Evolutionary conservation across 2,797 vertebrate genomes (phyloP).

Genomic region (Pangasius macronema): DNA sequence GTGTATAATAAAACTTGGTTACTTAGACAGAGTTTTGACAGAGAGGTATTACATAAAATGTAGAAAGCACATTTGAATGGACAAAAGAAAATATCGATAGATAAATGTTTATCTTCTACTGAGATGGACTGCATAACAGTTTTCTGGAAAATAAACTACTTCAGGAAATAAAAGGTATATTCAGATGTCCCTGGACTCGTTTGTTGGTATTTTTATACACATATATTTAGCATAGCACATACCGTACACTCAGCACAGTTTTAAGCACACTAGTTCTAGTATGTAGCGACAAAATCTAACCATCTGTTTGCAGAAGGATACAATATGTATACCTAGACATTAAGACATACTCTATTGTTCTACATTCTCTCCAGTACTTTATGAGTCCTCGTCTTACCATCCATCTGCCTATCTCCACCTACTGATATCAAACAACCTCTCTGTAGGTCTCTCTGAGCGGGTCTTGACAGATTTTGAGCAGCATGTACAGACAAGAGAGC

Average conservation of each 20-base stretch:
- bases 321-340: background rate
- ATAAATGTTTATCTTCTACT: background rate
- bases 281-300: background rate
- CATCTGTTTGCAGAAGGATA: background rate
- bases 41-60: background rate
- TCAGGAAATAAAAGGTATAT: background rate
- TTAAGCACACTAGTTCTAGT: background rate
- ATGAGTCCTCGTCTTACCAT: background rate
- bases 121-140: background rate
- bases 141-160: background rate
- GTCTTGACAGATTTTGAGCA: slow-evolving; percentile 38
- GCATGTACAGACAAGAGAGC: slow-evolving; percentile 63
- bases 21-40: background rate
- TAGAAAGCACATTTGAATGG: background rate
- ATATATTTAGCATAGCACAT: background rate
- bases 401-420: background rate
- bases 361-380: background rate
- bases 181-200: background rate
- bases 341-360: background rate
- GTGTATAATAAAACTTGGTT: background rate
- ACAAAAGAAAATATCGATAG: background rate
- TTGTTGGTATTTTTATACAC: background rate
- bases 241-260: background rate
- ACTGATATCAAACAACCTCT: slow-evolving; percentile 19
- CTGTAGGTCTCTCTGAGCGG: slow-evolving; percentile 44